Evolutionary conservation across 37 sponge, comb jelly and placozoan species (phyloP).

Genomic region (Beroe forskalii): DNA sequence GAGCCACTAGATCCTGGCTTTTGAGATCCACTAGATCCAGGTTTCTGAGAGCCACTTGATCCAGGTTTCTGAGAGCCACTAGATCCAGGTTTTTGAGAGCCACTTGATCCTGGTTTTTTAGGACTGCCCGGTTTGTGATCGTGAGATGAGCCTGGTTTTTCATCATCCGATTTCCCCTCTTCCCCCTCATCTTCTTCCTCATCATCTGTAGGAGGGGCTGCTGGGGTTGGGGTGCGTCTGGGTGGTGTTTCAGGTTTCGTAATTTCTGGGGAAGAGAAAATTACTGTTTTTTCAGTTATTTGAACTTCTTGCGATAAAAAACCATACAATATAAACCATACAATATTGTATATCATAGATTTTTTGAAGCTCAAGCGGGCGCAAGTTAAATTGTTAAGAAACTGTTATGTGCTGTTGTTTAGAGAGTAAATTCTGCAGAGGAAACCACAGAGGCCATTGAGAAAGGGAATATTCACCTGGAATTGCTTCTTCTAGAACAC

Average conservation of each 20-base stretch:
- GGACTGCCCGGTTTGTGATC: too few species aligned
- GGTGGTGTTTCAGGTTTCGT: background rate
- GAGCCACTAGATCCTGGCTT: background rate
- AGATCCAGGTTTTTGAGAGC: background rate
- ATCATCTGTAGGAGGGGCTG: background rate
- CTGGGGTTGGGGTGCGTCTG: background rate
- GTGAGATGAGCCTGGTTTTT: background rate
- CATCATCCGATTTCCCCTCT: background rate
- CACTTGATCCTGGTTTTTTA: background rate
- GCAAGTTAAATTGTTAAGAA: too few species aligned
- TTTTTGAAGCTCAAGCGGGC: too few species aligned
- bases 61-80: background rate
- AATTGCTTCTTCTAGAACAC: background rate
- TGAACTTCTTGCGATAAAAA: too few species aligned
- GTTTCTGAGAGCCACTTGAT: background rate
- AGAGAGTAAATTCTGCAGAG: too few species aligned
- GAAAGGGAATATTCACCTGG: slow-evolving; percentile 64
- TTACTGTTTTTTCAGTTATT: too few species aligned
- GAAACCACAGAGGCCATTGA: too few species aligned
- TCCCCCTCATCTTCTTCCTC: background rate
- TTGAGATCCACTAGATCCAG: background rate
- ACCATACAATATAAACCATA: too few species aligned
- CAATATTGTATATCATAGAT: too few species aligned
- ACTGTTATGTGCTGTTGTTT: too few species aligned
- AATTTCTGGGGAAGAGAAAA: too few species aligned